Base-by-base conservation (phyloP, 2,888 invertebrate genomes). In the Cataglyphis altisquamis region DNA sequence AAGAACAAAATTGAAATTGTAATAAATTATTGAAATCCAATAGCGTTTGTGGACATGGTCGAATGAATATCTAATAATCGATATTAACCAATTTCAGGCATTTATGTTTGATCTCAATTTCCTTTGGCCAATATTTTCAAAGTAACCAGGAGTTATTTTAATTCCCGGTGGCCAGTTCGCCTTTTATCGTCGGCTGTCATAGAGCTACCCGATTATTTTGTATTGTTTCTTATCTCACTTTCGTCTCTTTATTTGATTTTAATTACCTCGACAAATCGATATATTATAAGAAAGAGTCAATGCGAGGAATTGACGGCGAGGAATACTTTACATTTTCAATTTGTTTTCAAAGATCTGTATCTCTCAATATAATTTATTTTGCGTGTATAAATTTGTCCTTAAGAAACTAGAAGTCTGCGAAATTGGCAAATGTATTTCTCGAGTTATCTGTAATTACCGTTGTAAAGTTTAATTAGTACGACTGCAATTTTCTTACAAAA, bases 1-100 rank as follows among this genome's bases (percentile, higher is more conserved):
- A 21, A 41, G 72, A 48, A 73, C 48, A 66, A 39, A 72, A 85
- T 83, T 85, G 83, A 78, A 86, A 83, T 86, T 72, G 84, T 88
- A 85, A 91, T 91, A 91, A 90, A 91, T 90, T 91, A 90, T 89
- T 90, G 89, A 90, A 91, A 89, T 85, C 83, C 86, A 83, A 90
- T 90, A 60, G 80, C 41, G 70, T 73, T 74, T 66, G 60, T 64
- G 62, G 70, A 52, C 62, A 67, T 74, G 82, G 83, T 39, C 73
- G 82, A 80, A 89, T 91, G 89, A 91, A 91, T 91, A 91, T 91
- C 87, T 86, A 91, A 89, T 85, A 85, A 83, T 75, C 86, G 84
- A 84, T 85, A 82, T 81, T 85, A 87, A 85, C 87, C 86, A 84
- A 90, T 90, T 83, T 84, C 87, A 66, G 83, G 84, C 84, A 84